phyloP scores from a whole-genome alignment of 2,888 invertebrate species.

The Lymantria monacha region DNA sequence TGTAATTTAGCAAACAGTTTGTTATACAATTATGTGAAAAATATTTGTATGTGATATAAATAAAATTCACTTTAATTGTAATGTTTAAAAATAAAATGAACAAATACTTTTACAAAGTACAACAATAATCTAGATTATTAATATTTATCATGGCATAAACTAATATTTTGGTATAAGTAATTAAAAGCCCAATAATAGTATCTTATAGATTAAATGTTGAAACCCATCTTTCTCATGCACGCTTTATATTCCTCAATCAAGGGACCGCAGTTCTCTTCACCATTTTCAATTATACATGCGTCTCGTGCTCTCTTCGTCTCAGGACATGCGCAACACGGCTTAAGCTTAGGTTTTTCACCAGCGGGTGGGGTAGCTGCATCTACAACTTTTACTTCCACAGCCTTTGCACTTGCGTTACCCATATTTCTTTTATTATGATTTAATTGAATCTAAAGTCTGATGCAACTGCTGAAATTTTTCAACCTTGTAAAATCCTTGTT shows the following conservation, averaged over 20 bases:
- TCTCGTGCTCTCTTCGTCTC: conserved; percentile 96
- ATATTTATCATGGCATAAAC: background rate
- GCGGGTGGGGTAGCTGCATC: conserved; percentile 54
- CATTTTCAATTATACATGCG: conserved; percentile 94
- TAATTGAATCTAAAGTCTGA: conserved; percentile 1
- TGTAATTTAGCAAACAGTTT: too few species aligned
- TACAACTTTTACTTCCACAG: conserved; percentile 58
- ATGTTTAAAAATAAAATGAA: too few species aligned
- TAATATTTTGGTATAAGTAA: background rate
- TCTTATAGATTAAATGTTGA: conserved; percentile 88
- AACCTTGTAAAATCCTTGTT: too few species aligned
- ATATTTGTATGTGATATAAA: too few species aligned
- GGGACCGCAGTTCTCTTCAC: conserved; percentile 94
- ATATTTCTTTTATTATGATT: conserved; percentile 31
- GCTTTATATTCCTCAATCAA: conserved; percentile 97
- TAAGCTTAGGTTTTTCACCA: conserved; percentile 88
- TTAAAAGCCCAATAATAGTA: background rate
- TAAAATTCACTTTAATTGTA: too few species aligned
- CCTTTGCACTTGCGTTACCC: conserved; percentile 74
- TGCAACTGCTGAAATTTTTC: conserved; percentile 10
- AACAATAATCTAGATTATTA: background rate
- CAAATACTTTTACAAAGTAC: background rate
- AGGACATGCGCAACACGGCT: conserved; percentile 98
- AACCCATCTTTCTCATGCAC: conserved; percentile 98
- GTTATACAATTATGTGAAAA: too few species aligned